Evolutionary conservation across 2,113 vertebrate genomes (phyloP), one percentile per base, ranked within the genome.

Genomic region (Reinhardtius hippoglossoides): DNA sequence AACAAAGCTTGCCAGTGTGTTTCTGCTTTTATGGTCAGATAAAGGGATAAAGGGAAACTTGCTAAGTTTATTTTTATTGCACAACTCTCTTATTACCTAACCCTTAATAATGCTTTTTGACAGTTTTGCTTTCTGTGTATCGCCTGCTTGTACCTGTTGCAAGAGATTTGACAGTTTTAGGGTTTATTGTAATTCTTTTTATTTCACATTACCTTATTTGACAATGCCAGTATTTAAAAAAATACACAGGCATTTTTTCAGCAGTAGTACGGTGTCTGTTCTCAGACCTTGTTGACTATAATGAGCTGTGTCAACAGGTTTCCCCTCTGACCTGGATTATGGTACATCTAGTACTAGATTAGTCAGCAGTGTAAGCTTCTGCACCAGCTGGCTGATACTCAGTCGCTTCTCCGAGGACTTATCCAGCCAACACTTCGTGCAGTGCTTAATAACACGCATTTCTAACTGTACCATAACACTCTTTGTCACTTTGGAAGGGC

Each of bases 271-370:
- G 40, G 42, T 69, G 86, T 67, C 62, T 67, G 55, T 42, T 63
- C 77, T 76, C 48, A 76, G 67, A 73, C 84, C 24, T 77, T 86
- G 77, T 66, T 62, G 84, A 87, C 88, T 77, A 67, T 90, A 80
- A 74, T 88, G 50, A 80, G 54, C 84, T 86, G 40, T 91, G 78
- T 88, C 85, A 87, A 83, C 91, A 92, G 91, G 92, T 90, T 73
- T 86, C 68, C 71, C 88, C 77, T 84, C 82, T 85, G 86, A 92
- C 89, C 89, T 89, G 82, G 81, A 88, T 82, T 76, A 87, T 72
- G 91, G 90, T 87, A 88, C 86, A 92, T 94, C 83, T 74, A 80
- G 60, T 54, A 56, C 62, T 59, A 69, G 82, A 88, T 87, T 65
- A 87, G 85, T 71, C 81, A 78, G 76, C 86, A 83, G 79, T 73